These are phyloP conservation scores for Sclerodermus sp. DNA, from an alignment of 2,888 invertebrate genomes.

Conservation along the genomic window DNA sequence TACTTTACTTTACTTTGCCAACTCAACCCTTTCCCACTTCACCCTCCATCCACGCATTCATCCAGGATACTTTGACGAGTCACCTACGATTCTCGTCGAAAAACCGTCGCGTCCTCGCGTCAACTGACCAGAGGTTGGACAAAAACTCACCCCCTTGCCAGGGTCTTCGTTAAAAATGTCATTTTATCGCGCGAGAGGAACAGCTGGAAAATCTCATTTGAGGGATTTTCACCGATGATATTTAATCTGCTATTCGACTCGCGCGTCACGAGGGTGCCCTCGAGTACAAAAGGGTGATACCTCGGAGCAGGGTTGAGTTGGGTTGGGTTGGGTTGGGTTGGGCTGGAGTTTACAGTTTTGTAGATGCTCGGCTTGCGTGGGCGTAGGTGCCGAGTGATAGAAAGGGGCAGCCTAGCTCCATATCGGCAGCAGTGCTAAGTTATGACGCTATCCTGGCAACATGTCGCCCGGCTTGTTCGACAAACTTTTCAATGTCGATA, in stretches of 20 bases:
- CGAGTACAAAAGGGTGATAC: no score
- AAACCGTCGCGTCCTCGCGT: slow-evolving; percentile 14
- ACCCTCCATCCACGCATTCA: slow-evolving; percentile 2
- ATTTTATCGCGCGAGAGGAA: no score
- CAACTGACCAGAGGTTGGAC: slow-evolving; percentile 6
- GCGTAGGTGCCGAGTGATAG: not conserved
- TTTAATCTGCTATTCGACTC: no score
- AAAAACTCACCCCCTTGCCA: no score
- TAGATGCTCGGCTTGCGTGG: slow-evolving; percentile 17
- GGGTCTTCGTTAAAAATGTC: no score
- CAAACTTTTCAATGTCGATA: slow-evolving; percentile 55
- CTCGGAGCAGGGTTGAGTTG: no score
- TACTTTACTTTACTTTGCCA: not conserved
- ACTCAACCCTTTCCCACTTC: not conserved
- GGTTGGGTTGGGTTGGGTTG: no score
- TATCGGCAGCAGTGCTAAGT: slow-evolving; percentile 48
- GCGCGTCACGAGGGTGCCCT: no score
- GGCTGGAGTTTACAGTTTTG: slow-evolving; percentile 18
- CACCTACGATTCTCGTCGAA: slow-evolving; percentile 7
- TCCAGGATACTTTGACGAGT: no score
- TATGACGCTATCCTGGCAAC: slow-evolving; percentile 53
- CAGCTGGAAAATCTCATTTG: no score
- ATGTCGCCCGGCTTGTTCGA: slow-evolving; percentile 52
- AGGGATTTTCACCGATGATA: no score
- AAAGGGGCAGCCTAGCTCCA: slow-evolving; percentile 26